These are phyloP conservation scores for Molossus molossus DNA, from an alignment of 2,797 vertebrate species.

Conservation along the genomic window DNA sequence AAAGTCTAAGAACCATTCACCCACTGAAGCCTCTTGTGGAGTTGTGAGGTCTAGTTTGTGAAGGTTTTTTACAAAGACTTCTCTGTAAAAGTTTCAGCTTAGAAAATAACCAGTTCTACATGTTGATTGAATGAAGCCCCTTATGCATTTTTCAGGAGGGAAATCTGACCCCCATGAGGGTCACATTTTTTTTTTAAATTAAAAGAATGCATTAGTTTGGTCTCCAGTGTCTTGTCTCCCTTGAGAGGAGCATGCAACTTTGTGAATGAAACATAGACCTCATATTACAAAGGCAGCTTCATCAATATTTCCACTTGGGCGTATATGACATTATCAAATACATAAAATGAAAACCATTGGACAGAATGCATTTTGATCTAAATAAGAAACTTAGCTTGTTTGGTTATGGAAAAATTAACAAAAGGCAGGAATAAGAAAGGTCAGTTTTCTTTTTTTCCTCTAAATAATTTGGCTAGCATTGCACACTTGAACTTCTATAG, in stretches of 20 bases:
- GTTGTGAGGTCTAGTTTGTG: not conserved
- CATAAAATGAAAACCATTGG: not conserved
- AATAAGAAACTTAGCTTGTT: not conserved
- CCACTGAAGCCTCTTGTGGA: not conserved
- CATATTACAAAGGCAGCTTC: not conserved
- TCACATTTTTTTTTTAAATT: conserved; percentile 11
- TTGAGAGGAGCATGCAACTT: conserved; percentile 34
- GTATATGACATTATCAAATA: not conserved
- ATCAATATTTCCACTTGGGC: not conserved
- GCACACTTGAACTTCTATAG: conserved; percentile 62
- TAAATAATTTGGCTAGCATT: conserved; percentile 69
- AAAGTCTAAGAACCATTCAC: not conserved
- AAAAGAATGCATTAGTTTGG: conserved; percentile 12
- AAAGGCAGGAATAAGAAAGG: conserved; percentile 38
- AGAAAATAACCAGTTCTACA: conserved; percentile 67
- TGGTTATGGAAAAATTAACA: conserved; percentile 41
- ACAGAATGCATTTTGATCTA: conserved; percentile 25
- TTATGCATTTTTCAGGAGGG: not conserved
- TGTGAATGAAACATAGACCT: conserved; percentile 15
- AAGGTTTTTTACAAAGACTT: not conserved
- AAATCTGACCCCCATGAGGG: not conserved
- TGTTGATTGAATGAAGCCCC: conserved; percentile 16
- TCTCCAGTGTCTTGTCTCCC: not conserved
- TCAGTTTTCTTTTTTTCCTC: conserved; percentile 27
- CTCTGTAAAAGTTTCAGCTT: conserved; percentile 19